A percentile compares a stretch with the other conserved stretches of the same genome.
These are phyloP conservation scores for Drosophila teissieri DNA, from an alignment of 1,140 invertebrate genomes.

Conservation along the genomic window DNA sequence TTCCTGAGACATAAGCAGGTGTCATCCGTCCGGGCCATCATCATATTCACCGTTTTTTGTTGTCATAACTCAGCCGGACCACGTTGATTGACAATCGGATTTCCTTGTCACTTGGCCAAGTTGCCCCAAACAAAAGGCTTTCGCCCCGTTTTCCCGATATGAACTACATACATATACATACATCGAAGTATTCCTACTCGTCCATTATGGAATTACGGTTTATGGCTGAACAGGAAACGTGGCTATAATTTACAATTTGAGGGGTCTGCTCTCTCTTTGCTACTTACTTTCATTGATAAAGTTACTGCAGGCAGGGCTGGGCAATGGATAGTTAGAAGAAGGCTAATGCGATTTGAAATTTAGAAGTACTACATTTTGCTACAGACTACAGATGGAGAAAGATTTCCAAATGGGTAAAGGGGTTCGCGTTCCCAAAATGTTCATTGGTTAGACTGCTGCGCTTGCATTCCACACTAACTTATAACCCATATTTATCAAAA, in stretches of 20 bases:
- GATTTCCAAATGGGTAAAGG: too few species aligned
- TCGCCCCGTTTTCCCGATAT: constrained; percentile 15
- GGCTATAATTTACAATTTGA: constrained; percentile 39
- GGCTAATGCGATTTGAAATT: neutral
- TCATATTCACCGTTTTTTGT: constrained; percentile 36
- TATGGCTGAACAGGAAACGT: constrained; percentile 53
- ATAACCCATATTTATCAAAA: neutral
- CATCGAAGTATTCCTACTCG: constrained; percentile 22
- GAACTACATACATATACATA: constrained; percentile 1
- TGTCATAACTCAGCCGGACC: constrained; percentile 19
- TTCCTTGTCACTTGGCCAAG: constrained; percentile 55
- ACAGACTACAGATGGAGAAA: too few species aligned
- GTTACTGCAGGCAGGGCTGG: constrained; percentile 47
- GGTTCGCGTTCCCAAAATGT: too few species aligned
- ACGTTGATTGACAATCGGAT: constrained; percentile 78
- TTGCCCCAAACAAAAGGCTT: constrained; percentile 41
- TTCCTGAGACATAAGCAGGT: constrained; percentile 41
- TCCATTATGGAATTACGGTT: constrained; percentile 52
- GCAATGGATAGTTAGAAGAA: constrained; percentile 20
- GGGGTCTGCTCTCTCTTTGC: constrained; percentile 13
- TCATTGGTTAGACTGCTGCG: too few species aligned
- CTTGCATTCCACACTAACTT: neutral
- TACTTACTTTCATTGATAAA: constrained; percentile 51
- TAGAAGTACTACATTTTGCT: too few species aligned
- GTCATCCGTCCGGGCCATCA: constrained; percentile 39